phyloP scores from a whole-genome alignment of 2,888 invertebrate species.

The Agonopterix heracliana region DNA sequence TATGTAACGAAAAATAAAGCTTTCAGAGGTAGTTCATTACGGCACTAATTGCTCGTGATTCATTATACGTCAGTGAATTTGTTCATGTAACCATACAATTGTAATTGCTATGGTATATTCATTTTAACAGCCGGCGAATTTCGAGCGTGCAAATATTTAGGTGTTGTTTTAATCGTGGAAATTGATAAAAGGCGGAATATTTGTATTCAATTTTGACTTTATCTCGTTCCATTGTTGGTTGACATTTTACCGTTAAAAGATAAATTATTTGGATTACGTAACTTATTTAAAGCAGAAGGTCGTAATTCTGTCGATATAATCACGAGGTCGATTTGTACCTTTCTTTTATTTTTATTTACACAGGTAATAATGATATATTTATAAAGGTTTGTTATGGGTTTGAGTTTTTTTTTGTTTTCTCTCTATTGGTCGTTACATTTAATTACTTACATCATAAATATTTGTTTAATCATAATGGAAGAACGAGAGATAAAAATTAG shows the following conservation, averaged over 20 bases:
- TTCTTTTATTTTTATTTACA: too few species aligned
- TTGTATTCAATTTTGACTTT: slow-evolving; percentile 1
- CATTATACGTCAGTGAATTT: slow-evolving; percentile 39
- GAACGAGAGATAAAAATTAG: too few species aligned
- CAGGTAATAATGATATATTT: too few species aligned
- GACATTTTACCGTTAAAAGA: slow-evolving; percentile 37
- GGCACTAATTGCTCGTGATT: slow-evolving; percentile 43
- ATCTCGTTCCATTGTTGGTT: slow-evolving; percentile 12
- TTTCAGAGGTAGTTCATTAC: slow-evolving; percentile 33
- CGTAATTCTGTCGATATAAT: too few species aligned
- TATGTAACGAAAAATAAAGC: too few species aligned
- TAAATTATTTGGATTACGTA: slow-evolving; percentile 19
- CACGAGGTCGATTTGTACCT: too few species aligned
- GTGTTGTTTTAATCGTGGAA: not conserved
- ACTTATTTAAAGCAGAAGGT: too few species aligned
- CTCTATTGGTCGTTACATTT: too few species aligned
- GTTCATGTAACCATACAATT: slow-evolving; percentile 31
- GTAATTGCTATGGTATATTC: slow-evolving; percentile 9
- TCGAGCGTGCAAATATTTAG: not conserved
- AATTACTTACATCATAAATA: too few species aligned
- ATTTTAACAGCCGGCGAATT: not conserved
- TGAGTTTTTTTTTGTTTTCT: too few species aligned
- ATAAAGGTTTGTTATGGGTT: too few species aligned
- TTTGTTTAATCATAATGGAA: too few species aligned
- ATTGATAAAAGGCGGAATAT: not conserved